Base-by-base conservation (phyloP, 2,113 vertebrate species). In the Gasterosteus aculeatus region DNA sequence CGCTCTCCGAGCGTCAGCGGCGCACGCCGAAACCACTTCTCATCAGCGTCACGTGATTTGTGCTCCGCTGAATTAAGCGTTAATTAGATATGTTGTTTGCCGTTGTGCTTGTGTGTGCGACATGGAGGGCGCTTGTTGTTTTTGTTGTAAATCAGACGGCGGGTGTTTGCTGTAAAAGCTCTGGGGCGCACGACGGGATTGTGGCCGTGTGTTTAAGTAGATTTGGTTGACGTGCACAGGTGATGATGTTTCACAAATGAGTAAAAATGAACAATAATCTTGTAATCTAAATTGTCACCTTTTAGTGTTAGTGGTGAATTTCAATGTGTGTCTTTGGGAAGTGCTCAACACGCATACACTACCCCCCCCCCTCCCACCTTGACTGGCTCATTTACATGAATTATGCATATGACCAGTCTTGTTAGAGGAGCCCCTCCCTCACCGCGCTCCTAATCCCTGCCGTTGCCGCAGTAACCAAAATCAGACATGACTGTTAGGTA, bases 401-500 rank as follows among this genome's bases (percentile, higher is more conserved):
- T 92, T 93, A 93, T 93, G 90, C 84, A 92, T 90, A 89, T 88
- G 86, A 90, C 88, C 81, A 75, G 84, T 88, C 90, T 92, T 79
- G 78, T 93, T 92, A 88, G 77, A 87, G 64, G 63, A 81, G 79
- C 77, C 77, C 89, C 85, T 88, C 89, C 87, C 88, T 82, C 78
- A 75, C 85, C 86, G 74, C n/a, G 2, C 71, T 72, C 77, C 72
- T 92, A 92, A 94, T 92, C 91, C 90, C 80, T 82, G 72, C 85
- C 58, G 88, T 93, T 90, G 85, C 91, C 58, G 29, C 72, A 59
- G 91, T 90, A 91, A 94, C 90, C 88, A 91, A 88, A 88, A 92
- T 93, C 87, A 93, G 87, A 92, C 78, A 79, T 86, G 85, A 87
- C 82, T 77, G 44, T 64, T 87, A 89, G 81, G 80, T 89, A 80